phyloP scores from a whole-genome alignment of 1,140 invertebrate genomes.

The Drosophila bipectinata region DNA sequence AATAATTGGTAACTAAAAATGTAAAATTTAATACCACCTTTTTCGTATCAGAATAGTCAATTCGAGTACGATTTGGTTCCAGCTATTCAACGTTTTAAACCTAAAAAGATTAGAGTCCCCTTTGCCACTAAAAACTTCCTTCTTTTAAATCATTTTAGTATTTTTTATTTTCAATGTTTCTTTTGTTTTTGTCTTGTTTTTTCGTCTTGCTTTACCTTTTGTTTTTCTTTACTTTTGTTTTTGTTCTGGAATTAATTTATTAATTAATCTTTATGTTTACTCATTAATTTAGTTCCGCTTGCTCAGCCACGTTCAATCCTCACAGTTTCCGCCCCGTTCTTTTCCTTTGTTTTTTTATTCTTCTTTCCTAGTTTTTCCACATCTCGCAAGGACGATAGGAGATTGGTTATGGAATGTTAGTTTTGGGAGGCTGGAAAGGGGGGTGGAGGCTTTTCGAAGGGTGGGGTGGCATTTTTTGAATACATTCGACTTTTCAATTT shows the following conservation, averaged over 20 bases:
- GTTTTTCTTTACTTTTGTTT: slow-evolving; percentile 16
- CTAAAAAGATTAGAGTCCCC: not conserved
- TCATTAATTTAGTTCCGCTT: slow-evolving; percentile 46
- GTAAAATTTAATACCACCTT: no score
- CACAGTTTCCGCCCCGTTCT: slow-evolving; percentile 1
- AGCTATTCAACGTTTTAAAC: no score
- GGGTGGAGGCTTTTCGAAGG: not conserved
- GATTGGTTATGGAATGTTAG: not conserved
- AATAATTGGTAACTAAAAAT: no score
- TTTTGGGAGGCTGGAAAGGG: not conserved
- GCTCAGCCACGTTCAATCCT: slow-evolving; percentile 11
- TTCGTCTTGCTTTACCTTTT: slow-evolving; percentile 22
- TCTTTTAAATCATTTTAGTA: slow-evolving; percentile 41
- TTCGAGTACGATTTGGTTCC: no score
- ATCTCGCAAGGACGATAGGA: not conserved
- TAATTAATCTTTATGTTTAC: slow-evolving; percentile 48
- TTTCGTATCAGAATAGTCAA: no score
- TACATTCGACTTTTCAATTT: slow-evolving; percentile 9
- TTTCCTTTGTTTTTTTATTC: slow-evolving; percentile 3
- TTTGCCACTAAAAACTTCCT: not conserved
- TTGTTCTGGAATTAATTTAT: slow-evolving; percentile 43
- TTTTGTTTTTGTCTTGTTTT: slow-evolving; percentile 34
- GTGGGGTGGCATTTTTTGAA: slow-evolving; percentile 16
- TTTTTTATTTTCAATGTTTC: slow-evolving; percentile 54
- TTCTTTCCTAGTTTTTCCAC: not conserved